These are phyloP conservation scores for Trisateles emortualis DNA, from an alignment of 2,888 invertebrate species.

Conservation along the genomic window DNA sequence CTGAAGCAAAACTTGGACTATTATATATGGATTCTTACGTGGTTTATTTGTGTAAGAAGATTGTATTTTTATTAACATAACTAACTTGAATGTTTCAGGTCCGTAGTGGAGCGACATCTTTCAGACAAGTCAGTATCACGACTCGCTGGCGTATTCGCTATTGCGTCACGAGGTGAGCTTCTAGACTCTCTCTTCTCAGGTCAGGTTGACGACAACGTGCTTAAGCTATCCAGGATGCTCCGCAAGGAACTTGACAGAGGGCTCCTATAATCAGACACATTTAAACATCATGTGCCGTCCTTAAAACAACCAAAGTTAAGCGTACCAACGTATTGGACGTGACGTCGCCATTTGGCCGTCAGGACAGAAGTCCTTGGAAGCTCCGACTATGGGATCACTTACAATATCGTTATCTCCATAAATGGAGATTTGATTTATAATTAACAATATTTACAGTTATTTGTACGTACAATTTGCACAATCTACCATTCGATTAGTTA, in stretches of 20 bases:
- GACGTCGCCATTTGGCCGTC: constrained; percentile 26
- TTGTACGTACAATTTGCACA: constrained; percentile 53
- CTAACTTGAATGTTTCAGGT: constrained; percentile 70
- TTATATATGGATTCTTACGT: background rate
- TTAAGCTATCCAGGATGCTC: constrained; percentile 78
- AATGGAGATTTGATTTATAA: constrained; percentile 74
- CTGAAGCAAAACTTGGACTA: background rate
- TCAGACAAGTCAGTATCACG: constrained; percentile 94
- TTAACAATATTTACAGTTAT: constrained; percentile 48
- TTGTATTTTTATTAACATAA: background rate
- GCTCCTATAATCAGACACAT: constrained; percentile 69
- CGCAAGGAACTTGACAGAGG: constrained; percentile 81
- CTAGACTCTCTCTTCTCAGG: constrained; percentile 79
- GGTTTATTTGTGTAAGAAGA: background rate
- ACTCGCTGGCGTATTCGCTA: constrained; percentile 91
- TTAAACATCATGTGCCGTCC: constrained; percentile 70
- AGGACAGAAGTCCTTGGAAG: constrained; percentile 26
- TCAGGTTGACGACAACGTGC: constrained; percentile 77
- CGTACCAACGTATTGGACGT: constrained; percentile 59
- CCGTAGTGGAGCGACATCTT: constrained; percentile 92
- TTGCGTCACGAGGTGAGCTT: constrained; percentile 76
- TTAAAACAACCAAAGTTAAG: constrained; percentile 58
- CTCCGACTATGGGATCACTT: constrained; percentile 67
- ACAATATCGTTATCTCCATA: constrained; percentile 77
- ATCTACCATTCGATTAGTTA: constrained; percentile 30